Conservation (phyloP, 37 sponge, comb jelly and placozoan species). For the Mnemiopsis leidyi region DNA sequence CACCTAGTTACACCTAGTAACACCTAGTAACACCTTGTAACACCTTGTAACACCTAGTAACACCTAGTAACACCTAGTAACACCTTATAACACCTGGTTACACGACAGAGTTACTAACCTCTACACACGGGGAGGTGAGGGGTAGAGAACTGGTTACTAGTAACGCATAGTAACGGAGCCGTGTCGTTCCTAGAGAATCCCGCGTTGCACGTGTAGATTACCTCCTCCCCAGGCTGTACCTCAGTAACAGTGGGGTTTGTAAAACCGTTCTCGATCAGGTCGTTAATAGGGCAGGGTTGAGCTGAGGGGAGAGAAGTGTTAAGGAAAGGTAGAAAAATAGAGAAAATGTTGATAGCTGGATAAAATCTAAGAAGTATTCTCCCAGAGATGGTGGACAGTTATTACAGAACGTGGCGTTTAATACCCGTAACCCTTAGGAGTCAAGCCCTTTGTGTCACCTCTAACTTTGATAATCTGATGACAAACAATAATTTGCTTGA, state of each 20-base stretch:
- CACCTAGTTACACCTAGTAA: too few species aligned
- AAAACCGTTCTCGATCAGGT: not conserved
- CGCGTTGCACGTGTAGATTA: not conserved
- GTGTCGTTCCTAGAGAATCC: not conserved
- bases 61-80: too few species aligned
- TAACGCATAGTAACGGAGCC: not conserved
- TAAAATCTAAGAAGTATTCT: not conserved
- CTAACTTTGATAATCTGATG: too few species aligned
- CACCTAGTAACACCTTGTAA: too few species aligned
- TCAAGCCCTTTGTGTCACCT: too few species aligned
- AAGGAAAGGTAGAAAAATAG: not conserved
- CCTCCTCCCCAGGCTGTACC: not conserved
- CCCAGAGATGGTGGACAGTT: too few species aligned
- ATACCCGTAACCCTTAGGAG: too few species aligned
- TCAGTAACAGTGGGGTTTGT: not conserved
- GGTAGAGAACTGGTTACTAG: not conserved
- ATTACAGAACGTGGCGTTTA: too few species aligned
- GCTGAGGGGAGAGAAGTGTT: conserved; percentile 29
- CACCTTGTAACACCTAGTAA: too few species aligned
- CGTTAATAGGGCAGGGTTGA: not conserved
- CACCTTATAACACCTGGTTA: too few species aligned
- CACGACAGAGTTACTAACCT: too few species aligned
- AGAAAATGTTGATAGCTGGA: not conserved
- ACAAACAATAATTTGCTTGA: too few species aligned
- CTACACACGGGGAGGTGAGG: conserved; percentile 7